phyloP scores from a whole-genome alignment of 2,797 vertebrate species.

The Syndactyla subalaris region DNA sequence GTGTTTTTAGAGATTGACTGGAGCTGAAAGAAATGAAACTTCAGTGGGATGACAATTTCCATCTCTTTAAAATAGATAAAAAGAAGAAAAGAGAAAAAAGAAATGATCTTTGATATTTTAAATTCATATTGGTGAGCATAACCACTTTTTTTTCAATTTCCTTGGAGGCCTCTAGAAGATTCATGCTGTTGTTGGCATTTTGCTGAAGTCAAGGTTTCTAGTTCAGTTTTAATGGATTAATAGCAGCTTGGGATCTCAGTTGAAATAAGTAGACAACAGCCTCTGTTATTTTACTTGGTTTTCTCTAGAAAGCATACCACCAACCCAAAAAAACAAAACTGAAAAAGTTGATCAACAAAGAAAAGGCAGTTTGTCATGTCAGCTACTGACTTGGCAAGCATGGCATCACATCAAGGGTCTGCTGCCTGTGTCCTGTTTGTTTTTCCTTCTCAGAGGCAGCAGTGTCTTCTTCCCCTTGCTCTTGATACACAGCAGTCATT shows the following conservation, averaged over 20 bases:
- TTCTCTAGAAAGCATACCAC: not conserved
- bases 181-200: not conserved
- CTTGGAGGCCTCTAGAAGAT: not conserved
- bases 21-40: not conserved
- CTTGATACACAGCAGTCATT: not conserved
- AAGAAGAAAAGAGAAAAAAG: not conserved
- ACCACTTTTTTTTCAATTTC: not conserved
- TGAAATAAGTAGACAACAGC: not conserved
- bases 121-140: not conserved
- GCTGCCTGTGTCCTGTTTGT: not conserved
- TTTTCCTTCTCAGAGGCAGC: not conserved
- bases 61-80: not conserved
- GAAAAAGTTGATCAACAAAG: not conserved
- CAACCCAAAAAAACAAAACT: accelerated
- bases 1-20: constrained; percentile 50
- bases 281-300: not conserved
- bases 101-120: not conserved
- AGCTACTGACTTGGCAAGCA: not conserved
- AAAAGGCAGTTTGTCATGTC: not conserved
- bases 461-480: not conserved
- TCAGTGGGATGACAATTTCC: not conserved
- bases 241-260: not conserved
- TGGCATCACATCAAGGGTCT: accelerated
- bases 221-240: not conserved
- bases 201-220: not conserved